Percentiles rank a stretch among this genome's conserved stretches.
phyloP scores from a whole-genome alignment of 2,113 vertebrate species.

The Bolborhynchus lineola region DNA sequence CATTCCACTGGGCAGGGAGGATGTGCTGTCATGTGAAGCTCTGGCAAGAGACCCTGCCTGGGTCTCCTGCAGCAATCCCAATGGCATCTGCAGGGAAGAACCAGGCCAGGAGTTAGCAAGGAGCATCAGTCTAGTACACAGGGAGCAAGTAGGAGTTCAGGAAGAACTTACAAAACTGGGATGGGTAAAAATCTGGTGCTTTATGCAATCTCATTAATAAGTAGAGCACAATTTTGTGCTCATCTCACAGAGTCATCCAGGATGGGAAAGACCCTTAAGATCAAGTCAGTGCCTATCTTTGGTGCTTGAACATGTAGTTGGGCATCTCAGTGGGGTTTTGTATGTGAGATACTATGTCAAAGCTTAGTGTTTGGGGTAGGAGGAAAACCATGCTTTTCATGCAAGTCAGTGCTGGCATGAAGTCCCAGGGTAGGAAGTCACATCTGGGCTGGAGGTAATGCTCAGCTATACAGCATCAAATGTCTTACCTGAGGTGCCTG shows the following conservation, averaged over 20 bases:
- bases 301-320: background rate
- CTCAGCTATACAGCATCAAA: background rate
- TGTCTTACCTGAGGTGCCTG: background rate
- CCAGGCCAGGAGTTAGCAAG: background rate
- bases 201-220: background rate
- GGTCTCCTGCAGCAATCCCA: background rate
- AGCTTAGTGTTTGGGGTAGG: background rate
- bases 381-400: fast-evolving
- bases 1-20: background rate
- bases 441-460: background rate
- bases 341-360: background rate
- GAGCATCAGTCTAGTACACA: background rate
- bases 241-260: background rate
- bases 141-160: background rate
- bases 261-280: background rate
- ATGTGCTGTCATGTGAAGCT: background rate
- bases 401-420: background rate
- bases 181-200: background rate
- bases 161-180: background rate
- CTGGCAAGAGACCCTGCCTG: background rate
- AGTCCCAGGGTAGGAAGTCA: background rate
- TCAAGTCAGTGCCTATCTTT: fast-evolving
- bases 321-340: background rate
- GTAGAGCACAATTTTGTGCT: background rate
- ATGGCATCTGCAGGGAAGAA: background rate